Evolutionary conservation across 2,113 vertebrate genomes (phyloP), one percentile per base, ranked within the genome.

Genomic region (Megaleporinus macrocephalus): DNA sequence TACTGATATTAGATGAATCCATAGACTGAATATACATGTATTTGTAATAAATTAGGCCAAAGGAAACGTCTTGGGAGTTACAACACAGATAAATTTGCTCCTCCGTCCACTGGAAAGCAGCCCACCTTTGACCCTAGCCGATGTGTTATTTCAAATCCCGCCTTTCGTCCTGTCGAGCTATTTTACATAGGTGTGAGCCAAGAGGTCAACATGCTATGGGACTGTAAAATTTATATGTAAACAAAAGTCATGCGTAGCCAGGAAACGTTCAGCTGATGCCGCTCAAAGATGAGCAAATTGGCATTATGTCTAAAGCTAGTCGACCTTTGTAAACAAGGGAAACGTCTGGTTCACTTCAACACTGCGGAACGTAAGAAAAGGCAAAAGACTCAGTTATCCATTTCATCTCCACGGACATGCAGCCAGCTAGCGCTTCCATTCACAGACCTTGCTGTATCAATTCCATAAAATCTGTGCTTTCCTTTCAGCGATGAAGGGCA

Each of bases 11-110:
- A 84, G 61, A n/a, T n/a, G n/a, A 66, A 83, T 78, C 33, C 84
- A 57, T 84, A 86, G 83, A 85, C 87, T 89, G 33, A 82, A 85
- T 88, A 88, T 91, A 87, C 89, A 90, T 92, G 88, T 89, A 91
- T 94, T 92, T 92, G 88, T 92, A 93, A 93, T 92, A 93, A 90
- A 93, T 89, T 85, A 85, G 63, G 85, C 91, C 62, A 44, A 85
- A 82, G 11, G 6, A 76, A 6, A 68, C 66, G 11, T 24, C 29
- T 82, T 69, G 49, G 51, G 66, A 29, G 13, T 53, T 81, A 44
- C 30, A 78, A 53, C 22, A 69, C n/a, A 2, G 15, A 49, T 69
- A 69, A n/a, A 30, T 76, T 24, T 59, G 36, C 26, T 76, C 14
- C 18, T 33, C 49, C 66, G 53, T 55, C 47, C 71, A 44, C 18